Evolutionary conservation across 2,113 vertebrate genomes (phyloP), one percentile per base, ranked within the genome.

Genomic region (Marmota flaviventris): DNA sequence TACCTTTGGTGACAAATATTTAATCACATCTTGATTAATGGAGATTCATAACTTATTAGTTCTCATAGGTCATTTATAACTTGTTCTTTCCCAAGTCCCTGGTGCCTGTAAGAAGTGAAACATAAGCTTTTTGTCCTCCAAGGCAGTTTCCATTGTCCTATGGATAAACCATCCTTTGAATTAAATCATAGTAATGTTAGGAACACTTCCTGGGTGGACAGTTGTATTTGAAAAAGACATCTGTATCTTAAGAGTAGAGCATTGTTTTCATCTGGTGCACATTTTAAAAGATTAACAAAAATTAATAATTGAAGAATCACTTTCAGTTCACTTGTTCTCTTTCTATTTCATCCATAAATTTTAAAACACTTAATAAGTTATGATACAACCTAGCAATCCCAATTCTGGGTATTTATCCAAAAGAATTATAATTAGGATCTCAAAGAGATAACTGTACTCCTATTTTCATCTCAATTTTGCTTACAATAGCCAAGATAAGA

Each of bases 1-100:
- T 8, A 56, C 20, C 18, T 69, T 94, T 39, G 12, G 67, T 79
- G 51, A 91, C n/a, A 92, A 56, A 73, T 63, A 91, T 63, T 89
- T 94, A 94, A 91, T 91, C 39, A 17, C 39, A 24, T 76, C 53
- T 85, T 86, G 58, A 79, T 25, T 85, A 42, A 88, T 92, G 58
- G 61, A 88, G 51, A 77, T 58, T 91, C 61, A 56, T 81, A 82
- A 87, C 51, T 79, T 69, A 87, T 18, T 83, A 63, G 69, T 58
- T 87, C 20, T 78, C 65, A 45, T 48, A 10, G 69, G 14, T 69
- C 61, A 61, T 85, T 95, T 45, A 79, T 42, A 72, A 67, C 1
- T 12, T 76, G 34, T 87, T 18, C 27, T 34, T 86, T 83, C n/a
- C 20, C 53, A 76, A 87, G 27, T 17, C 14, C 82, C n/a, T 67